Evolutionary conservation across 1,140 invertebrate genomes (phyloP), one percentile per base, ranked within the genome.

Genomic region (Drosophila navojoa): DNA sequence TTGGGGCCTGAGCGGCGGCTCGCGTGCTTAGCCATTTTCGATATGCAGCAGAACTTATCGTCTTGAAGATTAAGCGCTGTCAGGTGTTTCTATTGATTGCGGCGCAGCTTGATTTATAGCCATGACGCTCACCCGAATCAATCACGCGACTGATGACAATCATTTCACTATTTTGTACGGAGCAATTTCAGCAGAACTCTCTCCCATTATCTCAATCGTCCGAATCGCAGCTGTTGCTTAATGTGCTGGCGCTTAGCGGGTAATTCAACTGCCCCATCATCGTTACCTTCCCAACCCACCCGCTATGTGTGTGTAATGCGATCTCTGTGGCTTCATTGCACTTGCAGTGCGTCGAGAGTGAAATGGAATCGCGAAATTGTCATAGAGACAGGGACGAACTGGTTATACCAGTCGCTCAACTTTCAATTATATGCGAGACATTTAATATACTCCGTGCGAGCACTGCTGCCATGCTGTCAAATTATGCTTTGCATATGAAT

Each of bases 261-360:
- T 68, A 72, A 72, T 72, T 54, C 70, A 44, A 72, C 57, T 61
- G 64, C 55, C 27, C 27, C 69, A 54, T 35, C 19, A 49, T 15
- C 22, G 32, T 22, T 42, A 38, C 27, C 50, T 57, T n/a, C 15
- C 54, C 5, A 53, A 29, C 5, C 45, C n/a, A 54, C n/a, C 11
- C 27, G 13, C 47, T 64, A 22, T 57, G 47, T 57, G 47, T 64
- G n/a, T 57, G 86, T 79, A 86, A 86, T 90, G 76, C 58, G 81
- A 90, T 90, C 85, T 79, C 81, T 86, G 74, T 79, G 63, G 72
- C 80, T 86, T 90, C 71, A 90, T 79, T 90, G 81, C 72, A 49
- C 68, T 81, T 50, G 22, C 42, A 45, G 61, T 47, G 45, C 57
- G 59, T 53, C 44, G 47, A 79, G 49, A 61, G 59, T 53, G 54